Conservation (phyloP, 2,888 invertebrate genomes). For the Pristionchus exspectatus region DNA sequence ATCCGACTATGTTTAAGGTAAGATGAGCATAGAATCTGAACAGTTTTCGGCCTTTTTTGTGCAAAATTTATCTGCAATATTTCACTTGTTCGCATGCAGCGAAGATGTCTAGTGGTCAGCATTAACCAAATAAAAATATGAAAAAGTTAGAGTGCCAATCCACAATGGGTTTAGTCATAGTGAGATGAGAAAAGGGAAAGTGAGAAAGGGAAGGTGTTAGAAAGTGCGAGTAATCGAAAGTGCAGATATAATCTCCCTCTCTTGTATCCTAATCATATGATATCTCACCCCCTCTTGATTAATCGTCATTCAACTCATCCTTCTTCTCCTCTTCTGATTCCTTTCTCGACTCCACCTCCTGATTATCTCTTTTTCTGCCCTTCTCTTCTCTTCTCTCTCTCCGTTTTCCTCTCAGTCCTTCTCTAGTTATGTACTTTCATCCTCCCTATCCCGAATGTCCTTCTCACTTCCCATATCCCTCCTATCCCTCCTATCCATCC, state of each 20-base stretch:
- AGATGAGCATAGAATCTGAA: background rate
- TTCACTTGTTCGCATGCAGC: too few relatives aligned
- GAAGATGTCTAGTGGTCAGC: background rate
- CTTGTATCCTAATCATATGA: background rate
- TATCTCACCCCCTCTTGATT: background rate
- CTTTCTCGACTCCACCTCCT: conserved; percentile 30
- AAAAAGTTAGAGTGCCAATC: background rate
- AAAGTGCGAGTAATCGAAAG: conserved; percentile 27
- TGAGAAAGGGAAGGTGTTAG: background rate
- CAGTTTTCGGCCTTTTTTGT: background rate
- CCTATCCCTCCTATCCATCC: background rate
- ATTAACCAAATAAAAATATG: background rate
- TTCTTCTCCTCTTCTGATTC: background rate
- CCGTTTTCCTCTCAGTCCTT: background rate
- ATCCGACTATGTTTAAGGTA: conserved; percentile 61
- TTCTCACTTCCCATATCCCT: conserved; percentile 26
- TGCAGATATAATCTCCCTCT: background rate
- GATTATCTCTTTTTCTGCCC: conserved; percentile 22
- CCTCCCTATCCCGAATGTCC: background rate
- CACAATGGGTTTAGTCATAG: background rate
- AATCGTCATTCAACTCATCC: background rate
- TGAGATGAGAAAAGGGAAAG: background rate
- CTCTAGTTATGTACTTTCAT: background rate
- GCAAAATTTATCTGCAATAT: background rate
- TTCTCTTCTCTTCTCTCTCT: conserved; percentile 1